Percentiles rank a stretch among this genome's conserved stretches.
These are phyloP conservation scores for Myripristis murdjan DNA, from an alignment of 2,797 vertebrate species.

Conservation along the genomic window DNA sequence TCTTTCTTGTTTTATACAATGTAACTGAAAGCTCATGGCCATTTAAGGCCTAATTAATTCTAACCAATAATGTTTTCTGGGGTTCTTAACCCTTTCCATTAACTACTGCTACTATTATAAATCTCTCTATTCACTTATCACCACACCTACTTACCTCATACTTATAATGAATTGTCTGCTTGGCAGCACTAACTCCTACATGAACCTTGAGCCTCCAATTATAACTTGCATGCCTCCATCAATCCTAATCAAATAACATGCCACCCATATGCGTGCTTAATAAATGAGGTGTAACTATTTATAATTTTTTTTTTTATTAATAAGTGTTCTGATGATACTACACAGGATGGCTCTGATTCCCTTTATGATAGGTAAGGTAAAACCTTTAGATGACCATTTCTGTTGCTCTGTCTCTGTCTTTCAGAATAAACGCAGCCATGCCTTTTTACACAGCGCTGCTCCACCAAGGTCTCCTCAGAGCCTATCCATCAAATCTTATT, in stretches of 20 bases:
- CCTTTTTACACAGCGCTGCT: not conserved
- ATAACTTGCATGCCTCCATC: constrained; percentile 74
- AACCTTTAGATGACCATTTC: not conserved
- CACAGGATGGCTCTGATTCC: not conserved
- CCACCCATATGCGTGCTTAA: constrained; percentile 62
- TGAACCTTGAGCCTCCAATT: constrained; percentile 74
- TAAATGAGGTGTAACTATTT: constrained; percentile 38
- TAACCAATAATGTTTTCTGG: constrained; percentile 10
- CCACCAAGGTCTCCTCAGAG: constrained; percentile 19
- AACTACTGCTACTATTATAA: constrained; percentile 57
- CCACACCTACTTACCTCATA: constrained; percentile 44
- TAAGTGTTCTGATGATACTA: not conserved
- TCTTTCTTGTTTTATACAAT: not conserved
- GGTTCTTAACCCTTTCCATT: constrained; percentile 54
- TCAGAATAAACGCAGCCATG: not conserved
- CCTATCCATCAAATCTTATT: not conserved
- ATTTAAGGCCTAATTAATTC: constrained; percentile 4
- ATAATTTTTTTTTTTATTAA: not conserved
- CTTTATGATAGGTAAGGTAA: not conserved
- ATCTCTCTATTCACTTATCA: constrained; percentile 71
- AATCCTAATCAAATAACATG: constrained; percentile 65
- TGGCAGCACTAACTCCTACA: constrained; percentile 78
- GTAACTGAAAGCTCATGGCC: not conserved
- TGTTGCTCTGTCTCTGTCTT: not conserved
- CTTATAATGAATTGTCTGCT: constrained; percentile 65